Conservation (phyloP, 2,888 invertebrate genomes). For the Andrena hattorfiana region DNA sequence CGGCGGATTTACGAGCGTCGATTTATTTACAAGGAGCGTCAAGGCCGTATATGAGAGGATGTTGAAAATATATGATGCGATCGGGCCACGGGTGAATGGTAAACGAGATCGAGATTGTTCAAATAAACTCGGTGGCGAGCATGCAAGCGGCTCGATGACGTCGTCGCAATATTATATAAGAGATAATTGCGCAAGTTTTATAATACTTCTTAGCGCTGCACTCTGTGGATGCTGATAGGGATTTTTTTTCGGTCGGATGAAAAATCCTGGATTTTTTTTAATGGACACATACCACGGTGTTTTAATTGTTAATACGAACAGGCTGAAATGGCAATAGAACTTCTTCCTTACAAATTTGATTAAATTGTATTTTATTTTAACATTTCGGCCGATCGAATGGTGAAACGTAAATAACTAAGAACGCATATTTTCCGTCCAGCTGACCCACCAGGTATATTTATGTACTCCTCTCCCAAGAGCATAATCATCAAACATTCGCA, state of each 20-base stretch:
- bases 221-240: background rate
- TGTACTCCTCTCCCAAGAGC: too few species aligned
- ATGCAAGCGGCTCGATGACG: slow-evolving; percentile 15
- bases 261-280: background rate
- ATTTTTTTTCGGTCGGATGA: background rate
- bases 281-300: too few species aligned
- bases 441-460: too few species aligned
- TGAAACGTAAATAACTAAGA: too few species aligned
- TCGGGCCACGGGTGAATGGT: slow-evolving; percentile 10
- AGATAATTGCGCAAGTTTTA: background rate
- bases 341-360: too few species aligned
- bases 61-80: slow-evolving; percentile 37
- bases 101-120: slow-evolving; percentile 48
- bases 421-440: too few species aligned
- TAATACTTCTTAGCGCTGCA: background rate
- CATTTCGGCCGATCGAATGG: too few species aligned
- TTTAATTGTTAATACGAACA: too few species aligned
- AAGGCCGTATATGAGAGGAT: slow-evolving; percentile 8
- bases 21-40: slow-evolving; percentile 62
- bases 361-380: too few species aligned
- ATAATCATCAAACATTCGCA: too few species aligned
- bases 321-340: too few species aligned
- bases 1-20: slow-evolving; percentile 45
- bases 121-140: slow-evolving; percentile 43
- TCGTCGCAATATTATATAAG: slow-evolving; percentile 9